These are phyloP conservation scores for Pseudonaja textilis DNA, from an alignment of 2,113 vertebrate species.

Conservation along the genomic window DNA sequence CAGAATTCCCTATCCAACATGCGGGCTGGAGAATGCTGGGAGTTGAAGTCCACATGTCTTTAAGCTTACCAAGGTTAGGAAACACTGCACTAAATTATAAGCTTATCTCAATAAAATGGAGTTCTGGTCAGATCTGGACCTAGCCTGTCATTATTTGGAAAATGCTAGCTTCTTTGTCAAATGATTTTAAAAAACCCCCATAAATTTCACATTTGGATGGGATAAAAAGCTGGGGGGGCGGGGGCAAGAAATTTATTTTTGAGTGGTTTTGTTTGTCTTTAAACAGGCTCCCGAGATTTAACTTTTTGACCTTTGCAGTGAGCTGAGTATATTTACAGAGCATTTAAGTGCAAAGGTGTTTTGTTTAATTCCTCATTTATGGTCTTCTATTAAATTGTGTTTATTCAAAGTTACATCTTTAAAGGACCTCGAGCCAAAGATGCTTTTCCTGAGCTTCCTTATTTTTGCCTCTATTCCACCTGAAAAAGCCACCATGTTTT, in stretches of 20 bases:
- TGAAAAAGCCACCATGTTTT: slow-evolving; percentile 36
- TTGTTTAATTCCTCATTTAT: slow-evolving; percentile 24
- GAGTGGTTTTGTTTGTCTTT: background rate
- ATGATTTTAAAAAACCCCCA: background rate
- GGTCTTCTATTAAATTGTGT: slow-evolving; percentile 28
- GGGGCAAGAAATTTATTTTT: background rate
- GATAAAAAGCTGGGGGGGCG: background rate
- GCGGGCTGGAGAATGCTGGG: background rate
- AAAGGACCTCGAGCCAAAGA: slow-evolving; percentile 34
- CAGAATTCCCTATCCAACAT: background rate
- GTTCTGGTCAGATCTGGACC: background rate
- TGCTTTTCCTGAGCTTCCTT: slow-evolving; percentile 13
- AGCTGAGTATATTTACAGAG: background rate
- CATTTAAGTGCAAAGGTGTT: background rate
- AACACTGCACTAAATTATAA: background rate
- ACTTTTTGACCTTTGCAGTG: background rate
- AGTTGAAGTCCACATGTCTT: background rate
- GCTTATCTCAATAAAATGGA: background rate
- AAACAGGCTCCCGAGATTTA: background rate
- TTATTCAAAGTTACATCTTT: slow-evolving; percentile 43
- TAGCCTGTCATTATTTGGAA: background rate
- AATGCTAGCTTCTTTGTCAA: background rate
- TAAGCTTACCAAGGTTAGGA: background rate
- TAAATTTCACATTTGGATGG: background rate
- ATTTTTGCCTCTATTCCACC: background rate